Evolutionary conservation across 2,113 vertebrate genomes (phyloP).

Genomic region (Salvelinus alpinus): DNA sequence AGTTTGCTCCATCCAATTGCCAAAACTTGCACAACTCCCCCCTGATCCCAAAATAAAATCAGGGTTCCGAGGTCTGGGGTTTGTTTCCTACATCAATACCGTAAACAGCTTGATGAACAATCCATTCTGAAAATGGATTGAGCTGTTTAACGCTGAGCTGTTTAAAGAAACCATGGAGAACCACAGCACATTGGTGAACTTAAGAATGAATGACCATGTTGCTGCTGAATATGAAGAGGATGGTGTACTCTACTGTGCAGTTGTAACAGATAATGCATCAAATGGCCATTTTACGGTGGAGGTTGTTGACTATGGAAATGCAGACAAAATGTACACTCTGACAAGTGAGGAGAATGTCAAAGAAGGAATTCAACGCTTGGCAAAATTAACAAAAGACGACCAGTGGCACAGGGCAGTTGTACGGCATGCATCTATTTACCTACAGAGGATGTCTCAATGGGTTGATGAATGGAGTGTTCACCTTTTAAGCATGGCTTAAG

Average conservation of each 20-base stretch:
- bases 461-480: constrained; percentile 50
- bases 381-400: constrained; percentile 56
- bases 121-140: constrained; percentile 68
- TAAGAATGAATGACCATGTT: constrained; percentile 67
- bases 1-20: constrained; percentile 18
- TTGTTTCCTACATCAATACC: constrained; percentile 70
- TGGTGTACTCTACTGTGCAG: constrained; percentile 76
- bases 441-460: constrained; percentile 59
- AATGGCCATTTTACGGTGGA: constrained; percentile 71
- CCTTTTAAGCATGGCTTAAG: not conserved
- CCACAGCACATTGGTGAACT: constrained; percentile 23
- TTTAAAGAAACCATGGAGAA: constrained; percentile 39
- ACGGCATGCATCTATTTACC: constrained; percentile 40
- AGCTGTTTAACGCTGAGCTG: constrained; percentile 47
- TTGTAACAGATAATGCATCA: constrained; percentile 64
- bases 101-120: constrained; percentile 72
- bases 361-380: constrained; percentile 74
- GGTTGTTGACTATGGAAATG: constrained; percentile 88
- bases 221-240: constrained; percentile 73
- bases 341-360: constrained; percentile 57
- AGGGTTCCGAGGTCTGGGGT: constrained; percentile 67
- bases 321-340: constrained; percentile 71
- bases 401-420: constrained; percentile 74
- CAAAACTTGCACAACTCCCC: constrained; percentile 68
- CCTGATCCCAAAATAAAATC: constrained; percentile 50